A percentile compares a stretch with the other conserved stretches of the same genome.
Evolutionary conservation across 2,888 invertebrate genomes (phyloP).

Genomic region (Cantharis flavilabris): DNA sequence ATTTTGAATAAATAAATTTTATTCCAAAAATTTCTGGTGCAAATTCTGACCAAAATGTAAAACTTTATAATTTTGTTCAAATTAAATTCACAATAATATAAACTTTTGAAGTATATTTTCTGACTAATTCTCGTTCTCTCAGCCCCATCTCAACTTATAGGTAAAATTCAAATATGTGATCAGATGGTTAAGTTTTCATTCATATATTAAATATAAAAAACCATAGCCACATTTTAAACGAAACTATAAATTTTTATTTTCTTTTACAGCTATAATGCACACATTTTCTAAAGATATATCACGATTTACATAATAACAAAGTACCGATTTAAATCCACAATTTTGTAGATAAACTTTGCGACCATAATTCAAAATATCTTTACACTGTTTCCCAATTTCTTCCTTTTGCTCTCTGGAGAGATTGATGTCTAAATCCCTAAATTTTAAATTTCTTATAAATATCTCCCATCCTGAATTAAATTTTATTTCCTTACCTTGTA

Average conservation of each 20-base stretch:
- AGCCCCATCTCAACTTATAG: too few species aligned
- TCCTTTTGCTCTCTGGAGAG: conserved; percentile 60
- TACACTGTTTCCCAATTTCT: conserved; percentile 72
- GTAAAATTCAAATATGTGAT: too few species aligned
- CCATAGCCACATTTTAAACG: background rate
- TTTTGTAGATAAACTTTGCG: conserved; percentile 66
- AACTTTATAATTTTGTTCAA: too few species aligned
- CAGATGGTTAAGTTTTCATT: too few species aligned
- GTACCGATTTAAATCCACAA: conserved; percentile 62
- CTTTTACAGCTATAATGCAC: conserved; percentile 67
- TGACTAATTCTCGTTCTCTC: too few species aligned
- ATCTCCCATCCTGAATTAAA: background rate
- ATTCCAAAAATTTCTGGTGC: too few species aligned
- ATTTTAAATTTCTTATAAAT: conserved; percentile 5
- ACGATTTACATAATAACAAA: conserved; percentile 69
- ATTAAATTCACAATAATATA: too few species aligned
- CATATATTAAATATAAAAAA: background rate
- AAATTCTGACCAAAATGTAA: too few species aligned
- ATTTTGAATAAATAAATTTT: too few species aligned
- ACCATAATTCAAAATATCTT: conserved; percentile 78
- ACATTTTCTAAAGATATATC: conserved; percentile 78
- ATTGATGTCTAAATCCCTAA: conserved; percentile 47
- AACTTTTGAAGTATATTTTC: too few species aligned
- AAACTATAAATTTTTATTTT: conserved; percentile 20
- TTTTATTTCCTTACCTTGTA: background rate